Evolutionary conservation across 2,797 vertebrate species (phyloP).

Genomic region (Clarias laeviceps): DNA sequence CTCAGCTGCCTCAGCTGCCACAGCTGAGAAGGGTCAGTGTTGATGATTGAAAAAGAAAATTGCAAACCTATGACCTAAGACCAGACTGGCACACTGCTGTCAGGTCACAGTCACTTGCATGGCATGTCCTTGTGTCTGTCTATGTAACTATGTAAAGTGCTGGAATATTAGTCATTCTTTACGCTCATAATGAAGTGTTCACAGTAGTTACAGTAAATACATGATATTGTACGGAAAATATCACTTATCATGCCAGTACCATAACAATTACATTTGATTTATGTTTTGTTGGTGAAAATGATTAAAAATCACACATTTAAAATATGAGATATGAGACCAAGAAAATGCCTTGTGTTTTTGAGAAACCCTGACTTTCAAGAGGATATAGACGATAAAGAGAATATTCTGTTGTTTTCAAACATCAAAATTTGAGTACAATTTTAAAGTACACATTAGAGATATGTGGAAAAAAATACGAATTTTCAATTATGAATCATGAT

Average conservation of each 20-base stretch:
- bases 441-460: background rate
- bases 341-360: background rate
- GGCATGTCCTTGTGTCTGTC: slow-evolving; percentile 13
- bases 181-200: slow-evolving; percentile 3
- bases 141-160: slow-evolving; percentile 6
- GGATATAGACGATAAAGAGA: no score
- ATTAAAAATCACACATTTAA: background rate
- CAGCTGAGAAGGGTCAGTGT: slow-evolving; percentile 33
- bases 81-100: background rate
- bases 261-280: background rate
- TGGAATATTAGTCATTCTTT: slow-evolving; percentile 18
- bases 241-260: background rate
- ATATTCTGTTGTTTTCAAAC: background rate
- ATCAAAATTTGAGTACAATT: background rate
- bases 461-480: no score
- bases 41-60: background rate
- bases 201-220: background rate
- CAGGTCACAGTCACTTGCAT: background rate
- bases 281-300: background rate
- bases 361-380: background rate
- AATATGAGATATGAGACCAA: background rate
- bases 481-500: no score
- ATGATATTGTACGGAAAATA: background rate
- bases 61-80: background rate
- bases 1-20: slow-evolving; percentile 53